These are phyloP conservation scores for Chlamydotis undulata DNA, from an alignment of 2,113 vertebrate species.

Conservation along the genomic window DNA sequence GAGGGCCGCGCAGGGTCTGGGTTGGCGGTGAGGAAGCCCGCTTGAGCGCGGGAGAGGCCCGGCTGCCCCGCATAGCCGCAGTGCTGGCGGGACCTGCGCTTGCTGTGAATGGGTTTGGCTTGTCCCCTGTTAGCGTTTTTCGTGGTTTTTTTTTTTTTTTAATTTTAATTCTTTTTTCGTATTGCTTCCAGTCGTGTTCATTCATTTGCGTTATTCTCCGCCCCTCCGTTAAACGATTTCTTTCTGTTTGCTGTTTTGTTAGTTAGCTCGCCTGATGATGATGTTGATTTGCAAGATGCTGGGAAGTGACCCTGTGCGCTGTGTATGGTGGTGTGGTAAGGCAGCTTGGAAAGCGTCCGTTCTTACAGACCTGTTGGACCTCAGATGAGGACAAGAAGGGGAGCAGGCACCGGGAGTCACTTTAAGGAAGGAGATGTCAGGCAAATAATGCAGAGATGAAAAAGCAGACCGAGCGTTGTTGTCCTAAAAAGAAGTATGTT, in stretches of 20 bases:
- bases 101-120: no score
- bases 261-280: background rate
- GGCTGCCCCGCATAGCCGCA: fast-evolving
- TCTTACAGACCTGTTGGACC: background rate
- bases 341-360: fast-evolving
- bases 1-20: no score
- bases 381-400: no score
- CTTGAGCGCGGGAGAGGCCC: background rate
- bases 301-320: fast-evolving
- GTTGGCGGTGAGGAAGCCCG: no score
- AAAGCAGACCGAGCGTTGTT: background rate
- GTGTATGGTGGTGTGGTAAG: fast-evolving
- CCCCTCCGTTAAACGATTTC: background rate
- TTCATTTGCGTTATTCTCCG: background rate
- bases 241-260: background rate
- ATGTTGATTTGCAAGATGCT: background rate
- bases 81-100: fast-evolving
- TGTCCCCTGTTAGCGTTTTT: background rate
- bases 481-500: background rate
- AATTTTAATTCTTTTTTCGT: background rate
- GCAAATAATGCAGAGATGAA: no score
- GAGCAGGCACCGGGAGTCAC: fast-evolving
- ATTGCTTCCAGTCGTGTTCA: background rate
- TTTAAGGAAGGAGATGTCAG: background rate
- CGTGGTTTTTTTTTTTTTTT: background rate